Evolutionary conservation across 2,888 invertebrate species (phyloP).

Genomic region (Dascillus cervinus): DNA sequence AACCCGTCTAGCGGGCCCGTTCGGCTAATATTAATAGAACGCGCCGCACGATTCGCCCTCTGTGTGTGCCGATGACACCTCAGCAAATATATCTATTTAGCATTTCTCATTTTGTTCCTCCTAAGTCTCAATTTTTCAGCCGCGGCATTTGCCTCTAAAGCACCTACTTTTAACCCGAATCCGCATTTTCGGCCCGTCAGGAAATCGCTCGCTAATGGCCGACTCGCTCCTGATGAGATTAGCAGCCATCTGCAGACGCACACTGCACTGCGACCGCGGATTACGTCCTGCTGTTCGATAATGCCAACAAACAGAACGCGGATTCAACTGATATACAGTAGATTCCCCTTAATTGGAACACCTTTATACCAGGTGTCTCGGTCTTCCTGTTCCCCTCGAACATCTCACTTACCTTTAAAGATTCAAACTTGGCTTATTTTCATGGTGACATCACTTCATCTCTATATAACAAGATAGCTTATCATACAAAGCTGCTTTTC

Average conservation of each 20-base stretch:
- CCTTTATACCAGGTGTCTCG: no score
- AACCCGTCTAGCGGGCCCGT: slow-evolving; percentile 20
- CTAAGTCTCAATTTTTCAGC: slow-evolving; percentile 27
- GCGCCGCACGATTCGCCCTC: not conserved
- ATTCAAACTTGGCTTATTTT: no score
- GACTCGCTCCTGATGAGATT: slow-evolving; percentile 10
- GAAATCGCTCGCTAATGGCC: slow-evolving; percentile 8
- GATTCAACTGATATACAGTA: slow-evolving; percentile 35
- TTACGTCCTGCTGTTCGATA: slow-evolving; percentile 28
- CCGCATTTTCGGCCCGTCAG: slow-evolving; percentile 2
- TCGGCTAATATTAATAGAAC: not conserved
- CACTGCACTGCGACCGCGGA: slow-evolving; percentile 29
- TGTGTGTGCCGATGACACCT: slow-evolving; percentile 14
- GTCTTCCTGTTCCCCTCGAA: no score
- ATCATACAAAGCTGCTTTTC: no score
- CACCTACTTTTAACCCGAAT: slow-evolving; percentile 1
- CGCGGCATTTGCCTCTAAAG: slow-evolving; percentile 18
- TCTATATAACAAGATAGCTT: no score
- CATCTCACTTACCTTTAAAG: no score
- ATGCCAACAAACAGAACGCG: slow-evolving; percentile 31
- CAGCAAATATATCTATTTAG: slow-evolving; percentile 21
- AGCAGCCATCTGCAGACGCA: slow-evolving; percentile 26
- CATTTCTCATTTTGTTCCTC: slow-evolving; percentile 28
- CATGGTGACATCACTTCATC: no score
- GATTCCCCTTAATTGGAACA: no score